These are phyloP conservation scores for Podotricha telesiphe DNA, from an alignment of 2,888 invertebrate species.

Conservation along the genomic window DNA sequence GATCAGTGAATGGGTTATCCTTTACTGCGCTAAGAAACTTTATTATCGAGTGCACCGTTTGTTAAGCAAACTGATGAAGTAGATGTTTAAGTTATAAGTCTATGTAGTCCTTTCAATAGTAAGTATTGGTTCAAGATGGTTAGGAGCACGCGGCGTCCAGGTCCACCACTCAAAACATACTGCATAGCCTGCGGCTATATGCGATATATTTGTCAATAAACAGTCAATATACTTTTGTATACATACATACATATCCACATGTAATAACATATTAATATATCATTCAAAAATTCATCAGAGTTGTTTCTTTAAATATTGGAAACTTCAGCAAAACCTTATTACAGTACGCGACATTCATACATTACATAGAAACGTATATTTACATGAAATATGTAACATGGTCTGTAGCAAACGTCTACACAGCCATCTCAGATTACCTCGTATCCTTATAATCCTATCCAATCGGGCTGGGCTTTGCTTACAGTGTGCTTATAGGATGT, in stretches of 20 bases:
- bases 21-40: slow-evolving; percentile 12
- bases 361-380: not conserved
- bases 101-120: not conserved
- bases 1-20: slow-evolving; percentile 17
- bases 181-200: too few species aligned
- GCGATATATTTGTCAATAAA: too few species aligned
- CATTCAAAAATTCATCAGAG: too few species aligned
- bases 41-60: slow-evolving; percentile 22
- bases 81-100: not conserved
- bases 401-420: slow-evolving; percentile 27
- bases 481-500: slow-evolving; percentile 23
- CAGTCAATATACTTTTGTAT: too few species aligned
- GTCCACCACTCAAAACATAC: too few species aligned
- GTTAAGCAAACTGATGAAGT: slow-evolving; percentile 14
- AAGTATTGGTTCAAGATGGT: too few species aligned
- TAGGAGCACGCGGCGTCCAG: too few species aligned
- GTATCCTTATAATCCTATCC: slow-evolving; percentile 33
- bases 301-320: too few species aligned
- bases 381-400: slow-evolving; percentile 15
- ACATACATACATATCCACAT: too few species aligned
- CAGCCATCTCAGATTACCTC: slow-evolving; percentile 31
- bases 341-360: not conserved
- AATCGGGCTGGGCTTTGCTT: slow-evolving; percentile 26
- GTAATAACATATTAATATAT: too few species aligned
- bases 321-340: not conserved